Base-by-base conservation (phyloP, 2,797 vertebrate species). In the Orestias chungarensis region DNA sequence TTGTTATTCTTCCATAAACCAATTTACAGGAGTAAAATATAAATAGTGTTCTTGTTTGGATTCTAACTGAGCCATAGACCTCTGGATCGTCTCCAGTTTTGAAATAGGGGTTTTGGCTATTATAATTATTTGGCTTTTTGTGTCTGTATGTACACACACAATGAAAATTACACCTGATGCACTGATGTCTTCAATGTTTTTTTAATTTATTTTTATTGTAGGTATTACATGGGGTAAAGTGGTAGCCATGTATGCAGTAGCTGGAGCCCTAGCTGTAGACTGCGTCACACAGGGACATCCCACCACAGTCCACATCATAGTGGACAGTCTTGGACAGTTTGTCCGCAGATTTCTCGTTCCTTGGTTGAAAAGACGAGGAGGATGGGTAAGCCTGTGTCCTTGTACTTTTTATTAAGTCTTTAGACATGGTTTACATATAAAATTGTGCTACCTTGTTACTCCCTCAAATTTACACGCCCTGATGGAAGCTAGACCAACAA, bases 191-290 rank as follows among this genome's bases (percentile, higher is more conserved):
- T 12, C 68, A 57, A 27, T 52, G 10, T 11, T 25, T 52, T 52
- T 25, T n/a, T n/a, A 11, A 25, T 52, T 15, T 42, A 17, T 12
- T 40, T 64, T 44, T 23, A 0, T 38, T 80, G 38, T 25, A 99
- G 98, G 97, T 73, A 96, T 99, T 82, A 99, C 98, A 0, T 99
- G 98, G 98, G 98, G 97, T 35, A 99, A 99, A 86, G 96, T 99
- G 85, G 98, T 97, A 35, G 95, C 98, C 57, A 93, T 99, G 43
- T 99, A 96, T 0, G 95, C 96, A 0, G 96, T 99, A 84, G 97
- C 97, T 0, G 98, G 96, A 0, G 98, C 96, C 61, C 94, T 99
- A 81, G 97, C 98, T 0, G 95, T 99, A 85, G 98, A 99, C 85
- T 99, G 98, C 0, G 96, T 99, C 76, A 88, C 95, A 68, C 96